phyloP scores from a whole-genome alignment of 2,113 vertebrate genomes.

The Antigone vipio region DNA sequence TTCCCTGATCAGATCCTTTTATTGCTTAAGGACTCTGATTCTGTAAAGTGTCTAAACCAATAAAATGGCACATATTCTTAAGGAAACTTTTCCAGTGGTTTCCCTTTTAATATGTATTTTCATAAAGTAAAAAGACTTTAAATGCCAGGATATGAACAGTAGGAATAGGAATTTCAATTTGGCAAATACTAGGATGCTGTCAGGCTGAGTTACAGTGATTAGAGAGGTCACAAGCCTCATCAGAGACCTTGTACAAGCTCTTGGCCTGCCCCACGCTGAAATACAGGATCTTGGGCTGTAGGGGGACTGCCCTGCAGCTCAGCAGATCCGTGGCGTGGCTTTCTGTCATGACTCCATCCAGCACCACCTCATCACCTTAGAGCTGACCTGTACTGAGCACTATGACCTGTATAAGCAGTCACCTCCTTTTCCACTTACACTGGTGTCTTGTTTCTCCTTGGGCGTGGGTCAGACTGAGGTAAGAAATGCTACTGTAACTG shows the following conservation, averaged over 20 bases:
- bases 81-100: conserved; percentile 31
- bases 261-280: background rate
- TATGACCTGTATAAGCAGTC: background rate
- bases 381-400: background rate
- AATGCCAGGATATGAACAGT: background rate
- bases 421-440: background rate
- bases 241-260: background rate
- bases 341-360: background rate
- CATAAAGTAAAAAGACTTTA: background rate
- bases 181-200: background rate
- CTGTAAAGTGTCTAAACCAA: conserved; percentile 44
- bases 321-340: background rate
- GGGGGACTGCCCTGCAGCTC: background rate
- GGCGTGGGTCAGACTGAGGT: background rate
- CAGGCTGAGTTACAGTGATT: background rate
- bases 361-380: background rate
- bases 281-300: accelerated
- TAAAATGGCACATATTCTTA: conserved; percentile 56
- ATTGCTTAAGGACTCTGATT: conserved; percentile 41
- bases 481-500: background rate
- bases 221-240: background rate
- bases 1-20: conserved; percentile 50
- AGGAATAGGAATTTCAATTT: background rate
- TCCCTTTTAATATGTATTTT: conserved; percentile 28
- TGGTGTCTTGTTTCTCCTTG: background rate